These are phyloP conservation scores for Drosophila phalerata DNA, from an alignment of 2,888 invertebrate species.

Conservation along the genomic window DNA sequence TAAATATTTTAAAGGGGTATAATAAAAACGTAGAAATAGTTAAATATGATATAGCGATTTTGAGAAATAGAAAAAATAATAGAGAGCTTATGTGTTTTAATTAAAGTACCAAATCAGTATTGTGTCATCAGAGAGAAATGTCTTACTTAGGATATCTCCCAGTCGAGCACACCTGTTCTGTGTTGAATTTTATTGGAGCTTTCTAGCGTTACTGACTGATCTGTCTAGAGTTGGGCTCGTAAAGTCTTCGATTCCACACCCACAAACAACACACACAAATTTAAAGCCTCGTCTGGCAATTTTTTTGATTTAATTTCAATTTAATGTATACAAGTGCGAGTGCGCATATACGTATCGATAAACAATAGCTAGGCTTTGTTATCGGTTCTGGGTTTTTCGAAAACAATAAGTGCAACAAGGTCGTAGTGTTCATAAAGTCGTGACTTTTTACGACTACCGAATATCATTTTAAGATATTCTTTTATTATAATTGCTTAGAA, in stretches of 20 bases:
- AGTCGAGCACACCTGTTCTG: background rate
- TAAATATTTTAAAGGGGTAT: background rate
- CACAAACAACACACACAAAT: constrained; percentile 28
- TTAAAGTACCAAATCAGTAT: too few species aligned
- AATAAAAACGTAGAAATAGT: background rate
- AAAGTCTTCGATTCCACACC: constrained; percentile 44
- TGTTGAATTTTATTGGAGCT: constrained; percentile 8
- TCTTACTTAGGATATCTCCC: too few species aligned
- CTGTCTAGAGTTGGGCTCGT: constrained; percentile 8
- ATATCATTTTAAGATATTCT: constrained; percentile 4
- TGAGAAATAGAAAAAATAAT: too few species aligned
- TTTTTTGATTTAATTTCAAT: constrained; percentile 69
- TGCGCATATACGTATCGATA: background rate
- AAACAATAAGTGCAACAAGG: constrained; percentile 19
- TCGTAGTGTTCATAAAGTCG: constrained; percentile 14
- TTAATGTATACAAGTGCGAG: constrained; percentile 35
- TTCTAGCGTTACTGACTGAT: constrained; percentile 6
- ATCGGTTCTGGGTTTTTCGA: background rate
- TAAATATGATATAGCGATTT: background rate
- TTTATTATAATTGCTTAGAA: background rate
- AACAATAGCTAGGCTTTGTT: constrained; percentile 42
- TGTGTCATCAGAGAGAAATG: too few species aligned
- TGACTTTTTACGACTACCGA: constrained; percentile 4
- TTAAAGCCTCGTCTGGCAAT: constrained; percentile 62
- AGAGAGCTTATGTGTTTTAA: too few species aligned